Conservation (phyloP, 2,888 invertebrate genomes). For the Andrena minutula region DNA sequence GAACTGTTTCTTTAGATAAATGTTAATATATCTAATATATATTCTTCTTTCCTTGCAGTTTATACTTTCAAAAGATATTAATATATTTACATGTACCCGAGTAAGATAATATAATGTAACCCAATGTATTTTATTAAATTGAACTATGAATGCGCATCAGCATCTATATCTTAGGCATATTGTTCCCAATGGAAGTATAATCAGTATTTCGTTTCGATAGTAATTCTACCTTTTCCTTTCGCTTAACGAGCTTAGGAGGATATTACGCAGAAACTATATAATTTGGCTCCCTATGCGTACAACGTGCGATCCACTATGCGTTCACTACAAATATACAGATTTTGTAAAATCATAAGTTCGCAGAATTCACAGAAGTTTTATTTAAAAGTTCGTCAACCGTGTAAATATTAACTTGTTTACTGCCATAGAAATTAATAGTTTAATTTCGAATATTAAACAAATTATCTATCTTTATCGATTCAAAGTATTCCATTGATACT, state of each 20-base stretch:
- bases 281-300: slow-evolving; percentile 30
- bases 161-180: background rate
- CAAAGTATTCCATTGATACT: slow-evolving; percentile 72
- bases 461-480: slow-evolving; percentile 64
- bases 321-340: slow-evolving; percentile 37
- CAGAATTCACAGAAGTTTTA: slow-evolving; percentile 25
- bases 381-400: slow-evolving; percentile 69
- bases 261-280: slow-evolving; percentile 23
- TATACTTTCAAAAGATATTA: slow-evolving; percentile 75
- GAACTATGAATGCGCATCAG: slow-evolving; percentile 10
- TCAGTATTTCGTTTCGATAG: slow-evolving; percentile 34
- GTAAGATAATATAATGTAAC: slow-evolving; percentile 68
- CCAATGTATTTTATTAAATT: slow-evolving; percentile 41
- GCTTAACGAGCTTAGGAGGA: slow-evolving; percentile 53
- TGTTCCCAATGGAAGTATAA: slow-evolving; percentile 6
- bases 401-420: slow-evolving; percentile 79
- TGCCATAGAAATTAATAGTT: slow-evolving; percentile 73
- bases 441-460: slow-evolving; percentile 53
- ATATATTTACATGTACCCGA: slow-evolving; percentile 79
- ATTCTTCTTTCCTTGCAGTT: slow-evolving; percentile 78
- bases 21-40: slow-evolving; percentile 76
- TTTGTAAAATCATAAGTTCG: slow-evolving; percentile 31
- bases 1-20: slow-evolving; percentile 68
- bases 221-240: slow-evolving; percentile 36
- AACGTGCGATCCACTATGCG: slow-evolving; percentile 21